Conservation (phyloP, 2,797 vertebrate genomes). For the Protonibea diacanthus region DNA sequence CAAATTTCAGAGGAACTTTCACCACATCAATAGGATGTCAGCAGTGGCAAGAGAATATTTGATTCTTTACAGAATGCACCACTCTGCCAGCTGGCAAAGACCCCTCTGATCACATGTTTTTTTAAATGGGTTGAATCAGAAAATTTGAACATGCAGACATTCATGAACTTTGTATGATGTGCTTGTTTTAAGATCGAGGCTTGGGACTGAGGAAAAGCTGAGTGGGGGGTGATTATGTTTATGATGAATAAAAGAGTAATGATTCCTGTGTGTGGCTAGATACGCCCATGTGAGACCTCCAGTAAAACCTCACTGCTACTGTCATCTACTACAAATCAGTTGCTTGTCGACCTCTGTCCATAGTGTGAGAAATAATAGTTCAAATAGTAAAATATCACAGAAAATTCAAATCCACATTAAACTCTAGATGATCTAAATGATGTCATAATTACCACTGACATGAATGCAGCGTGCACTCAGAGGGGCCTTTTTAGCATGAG, state of each 20-base stretch:
- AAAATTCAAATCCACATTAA: neutral
- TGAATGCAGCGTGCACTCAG: neutral
- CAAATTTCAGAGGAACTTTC: constrained; percentile 69
- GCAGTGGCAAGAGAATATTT: constrained; percentile 70
- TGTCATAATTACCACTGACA: neutral
- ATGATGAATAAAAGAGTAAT: neutral
- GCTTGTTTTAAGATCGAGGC: constrained; percentile 18
- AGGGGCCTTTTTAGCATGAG: neutral
- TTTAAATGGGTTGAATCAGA: constrained; percentile 61
- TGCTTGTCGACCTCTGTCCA: neutral
- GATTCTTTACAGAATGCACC: constrained; percentile 56
- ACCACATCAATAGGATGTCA: constrained; percentile 62
- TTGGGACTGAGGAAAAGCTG: neutral
- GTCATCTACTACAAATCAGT: neutral
- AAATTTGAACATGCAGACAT: constrained; percentile 35
- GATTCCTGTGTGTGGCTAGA: constrained; percentile 1
- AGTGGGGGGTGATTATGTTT: neutral
- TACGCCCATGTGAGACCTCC: neutral
- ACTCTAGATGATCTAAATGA: neutral
- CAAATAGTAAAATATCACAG: neutral
- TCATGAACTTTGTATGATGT: constrained; percentile 40
- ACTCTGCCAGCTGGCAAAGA: constrained; percentile 43
- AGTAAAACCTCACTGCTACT: neutral
- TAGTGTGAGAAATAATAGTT: neutral
- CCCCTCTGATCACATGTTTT: constrained; percentile 67